A percentile compares a stretch with the other conserved stretches of the same genome.
Conservation (phyloP, 1,140 invertebrate species). For the Macrosteles quadrilineatus region DNA sequence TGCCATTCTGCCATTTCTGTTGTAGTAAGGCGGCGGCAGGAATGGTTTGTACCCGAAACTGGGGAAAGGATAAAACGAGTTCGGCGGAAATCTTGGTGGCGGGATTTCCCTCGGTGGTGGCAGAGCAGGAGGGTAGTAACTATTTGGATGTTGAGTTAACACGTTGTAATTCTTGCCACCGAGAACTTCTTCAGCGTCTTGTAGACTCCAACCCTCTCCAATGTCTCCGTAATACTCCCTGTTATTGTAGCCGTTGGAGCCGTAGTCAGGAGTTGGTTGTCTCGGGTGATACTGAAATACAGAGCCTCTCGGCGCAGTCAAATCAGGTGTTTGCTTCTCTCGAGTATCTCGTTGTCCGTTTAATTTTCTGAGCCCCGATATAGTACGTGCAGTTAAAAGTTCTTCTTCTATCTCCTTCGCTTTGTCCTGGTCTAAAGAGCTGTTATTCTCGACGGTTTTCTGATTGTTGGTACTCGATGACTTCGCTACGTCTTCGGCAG, state of each 20-base stretch:
- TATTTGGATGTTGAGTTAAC: background rate
- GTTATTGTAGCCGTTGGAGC: background rate
- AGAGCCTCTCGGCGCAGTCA: background rate
- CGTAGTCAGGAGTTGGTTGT: background rate
- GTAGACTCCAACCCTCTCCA: constrained; percentile 1
- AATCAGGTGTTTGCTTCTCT: background rate
- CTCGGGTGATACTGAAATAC: background rate
- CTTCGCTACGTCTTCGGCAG: background rate
- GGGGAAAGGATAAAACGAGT: too few species aligned
- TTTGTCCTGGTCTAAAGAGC: background rate
- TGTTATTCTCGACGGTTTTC: background rate
- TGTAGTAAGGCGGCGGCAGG: too few species aligned
- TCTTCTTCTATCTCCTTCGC: background rate
- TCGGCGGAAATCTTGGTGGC: background rate
- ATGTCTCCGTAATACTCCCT: background rate
- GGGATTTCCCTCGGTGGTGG: background rate
- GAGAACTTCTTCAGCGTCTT: constrained; percentile 7
- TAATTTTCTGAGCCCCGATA: background rate
- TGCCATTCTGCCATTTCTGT: too few species aligned
- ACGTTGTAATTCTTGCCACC: constrained; percentile 3
- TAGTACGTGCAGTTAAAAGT: background rate
- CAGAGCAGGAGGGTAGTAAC: background rate
- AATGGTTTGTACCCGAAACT: too few species aligned
- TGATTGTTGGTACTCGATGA: background rate
- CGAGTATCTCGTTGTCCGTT: background rate